Base-by-base conservation (phyloP, 2,113 vertebrate species). In the Thamnaconus septentrionalis region DNA sequence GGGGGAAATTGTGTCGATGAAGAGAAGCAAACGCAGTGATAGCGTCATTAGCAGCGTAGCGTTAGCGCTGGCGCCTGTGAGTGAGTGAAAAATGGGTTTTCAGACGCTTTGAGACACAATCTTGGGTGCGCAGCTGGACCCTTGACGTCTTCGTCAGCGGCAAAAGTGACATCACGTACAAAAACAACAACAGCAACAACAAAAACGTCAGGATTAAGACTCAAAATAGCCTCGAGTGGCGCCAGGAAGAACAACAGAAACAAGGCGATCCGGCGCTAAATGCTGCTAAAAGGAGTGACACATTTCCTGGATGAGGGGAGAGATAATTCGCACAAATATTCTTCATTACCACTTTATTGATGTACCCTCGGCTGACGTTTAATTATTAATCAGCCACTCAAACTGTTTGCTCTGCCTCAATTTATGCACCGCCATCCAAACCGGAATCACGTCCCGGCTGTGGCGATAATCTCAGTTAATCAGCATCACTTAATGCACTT, bases 401-500 rank as follows among this genome's bases (percentile, higher is more conserved):
- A 86, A 73, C 61, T 71, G 82, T 85, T 85, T 90, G 82, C 85
- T 81, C 79, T 82, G 76, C 55, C 71, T 81, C 74, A 79, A 79
- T 83, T 78, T 78, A 60, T 85, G 83, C 81, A 2, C 88, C 77
- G 9, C 69, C 87, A 85, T 82, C 73, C 80, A 89, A 89, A 89
- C 81, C 89, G 72, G 85, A 87, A 83, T 69, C 82, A 48, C 69
- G 87, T 85, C 83, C 79, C 69, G 85, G 85, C 85, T 53, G 76
- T 85, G 76, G 82, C 81, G 74, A 52, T 87, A 90, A 90, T 88
- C 85, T 87, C 70, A 81, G 83, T 82, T 91, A 90, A 88, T 91
- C 80, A 85, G 84, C 75, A 79, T 84, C 81, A 84, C 87, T 90
- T 89, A 87, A 87, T 85, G 84, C 85, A 83, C 77, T 89, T 89